These are phyloP conservation scores for Aphelinus atriplicis DNA, from an alignment of 1,140 invertebrate genomes.

Conservation along the genomic window DNA sequence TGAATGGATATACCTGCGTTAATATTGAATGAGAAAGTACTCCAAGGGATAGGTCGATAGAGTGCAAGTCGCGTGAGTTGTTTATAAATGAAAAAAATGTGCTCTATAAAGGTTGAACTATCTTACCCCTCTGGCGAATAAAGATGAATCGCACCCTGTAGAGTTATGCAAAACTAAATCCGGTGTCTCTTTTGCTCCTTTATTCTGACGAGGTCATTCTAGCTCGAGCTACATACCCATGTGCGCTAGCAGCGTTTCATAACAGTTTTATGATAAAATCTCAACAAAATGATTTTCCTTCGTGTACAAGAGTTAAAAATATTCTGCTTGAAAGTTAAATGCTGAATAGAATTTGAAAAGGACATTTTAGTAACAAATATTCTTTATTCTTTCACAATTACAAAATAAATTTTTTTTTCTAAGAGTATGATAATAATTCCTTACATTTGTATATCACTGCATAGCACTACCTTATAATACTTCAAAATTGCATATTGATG, in stretches of 20 bases:
- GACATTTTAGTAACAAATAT: slow-evolving; percentile 13
- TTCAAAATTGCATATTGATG: not conserved
- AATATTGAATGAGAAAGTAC: no score
- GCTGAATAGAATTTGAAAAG: no score
- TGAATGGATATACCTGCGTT: no score
- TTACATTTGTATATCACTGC: no score
- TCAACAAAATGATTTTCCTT: no score
- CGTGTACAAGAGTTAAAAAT: no score
- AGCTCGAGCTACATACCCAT: no score
- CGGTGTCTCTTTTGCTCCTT: not conserved
- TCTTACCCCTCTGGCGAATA: not conserved
- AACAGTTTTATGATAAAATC: no score
- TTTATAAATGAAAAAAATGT: slow-evolving; percentile 1
- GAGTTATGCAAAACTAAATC: slow-evolving; percentile 2
- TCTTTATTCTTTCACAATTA: slow-evolving; percentile 9
- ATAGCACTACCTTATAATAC: not conserved
- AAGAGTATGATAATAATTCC: no score
- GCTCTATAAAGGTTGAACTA: slow-evolving; percentile 8
- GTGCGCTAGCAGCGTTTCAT: no score
- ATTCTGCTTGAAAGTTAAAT: no score
- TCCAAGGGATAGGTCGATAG: no score
- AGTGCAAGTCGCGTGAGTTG: not conserved
- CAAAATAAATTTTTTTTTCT: slow-evolving; percentile 22
- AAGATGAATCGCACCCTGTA: not conserved
- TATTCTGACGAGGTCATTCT: not conserved